Evolutionary conservation across 1,140 invertebrate genomes (phyloP), one percentile per base, ranked within the genome.

Genomic region (Penaeus vannamei): DNA sequence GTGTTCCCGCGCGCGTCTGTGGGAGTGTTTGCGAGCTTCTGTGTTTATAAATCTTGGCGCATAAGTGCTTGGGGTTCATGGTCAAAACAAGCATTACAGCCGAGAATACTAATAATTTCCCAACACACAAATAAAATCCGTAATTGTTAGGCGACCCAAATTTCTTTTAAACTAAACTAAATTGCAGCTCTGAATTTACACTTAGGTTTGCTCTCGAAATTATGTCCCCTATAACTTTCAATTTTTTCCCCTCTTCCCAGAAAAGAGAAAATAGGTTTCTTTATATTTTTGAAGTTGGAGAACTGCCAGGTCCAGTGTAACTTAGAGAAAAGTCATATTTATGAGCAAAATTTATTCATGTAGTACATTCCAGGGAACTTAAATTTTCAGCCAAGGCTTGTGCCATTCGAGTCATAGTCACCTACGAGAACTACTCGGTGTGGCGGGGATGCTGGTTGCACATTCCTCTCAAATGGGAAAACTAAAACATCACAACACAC

Each of bases 141-240:
- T 81, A 59, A 81, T 81, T 81, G 53, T 53, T 59, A 42, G 22
- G 46, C 32, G 22, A n/a, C 64, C 80, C 42, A 87, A 87, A 87
- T 87, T 87, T 87, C 86, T 62, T 87, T 87, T 87, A 87, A 87
- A 83, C 86, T 87, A 72, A 87, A 72, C 80, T 87, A 83, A 82
- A 87, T 83, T 87, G 86, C 86, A 29, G 46, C 64, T 32, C 59
- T 36, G 80, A 87, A 87, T 87, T 87, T 87, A 87, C 81, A 69
- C 80, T 72, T 83, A 82, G 81, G 86, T 88, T 88, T 88, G 42
- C 80, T 84, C 66, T 46, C n/a, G 61, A 42, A 84, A n/a, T 76
- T 88, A 84, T 84, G 60, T 14, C 26, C 26, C 29, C 53, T 42
- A 64, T 87, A 80, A 81, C 29, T 87, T 29, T 61, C 42, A 64